Evolutionary conservation across 2,888 invertebrate species (phyloP), one percentile per base, ranked within the genome.

Genomic region (Synergus laeviventris): DNA sequence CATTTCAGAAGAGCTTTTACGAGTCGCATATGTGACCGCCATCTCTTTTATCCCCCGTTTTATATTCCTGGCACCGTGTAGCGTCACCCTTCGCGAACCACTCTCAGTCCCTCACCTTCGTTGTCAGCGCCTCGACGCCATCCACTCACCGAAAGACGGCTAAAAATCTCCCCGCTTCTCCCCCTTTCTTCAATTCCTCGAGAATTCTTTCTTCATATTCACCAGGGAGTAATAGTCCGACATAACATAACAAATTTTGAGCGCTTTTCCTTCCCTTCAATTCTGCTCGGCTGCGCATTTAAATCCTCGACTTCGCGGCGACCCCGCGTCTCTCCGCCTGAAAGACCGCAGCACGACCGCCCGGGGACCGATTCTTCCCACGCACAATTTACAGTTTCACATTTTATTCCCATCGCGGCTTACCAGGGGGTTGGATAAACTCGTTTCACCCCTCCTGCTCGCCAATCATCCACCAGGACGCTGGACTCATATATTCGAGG

Each of bases 331-430:
- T 81, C 82, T 79, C 78, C 74, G 75, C 62, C 78, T 73, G 70
- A 61, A 78, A 76, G 80, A 79, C 75, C 79, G 79, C 76, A 77
- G 77, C 83, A 83, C 82, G 84, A 85, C 84, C 82, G 83, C 81
- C 85, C 85, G 81, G 90, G 90, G 90, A 90, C 85, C 89, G 86
- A 90, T 90, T 90, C 87, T 89, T 89, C 89, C 90, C 90, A 89
- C 90, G 90, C 89, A 90, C 90, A 90, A 90, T 90, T 90, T 90
- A 90, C 89, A 90, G 89, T 90, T 90, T 90, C 89, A 88, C 89
- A 88, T 90, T 90, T 89, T 90, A 89, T 90, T 89, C 90, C 88
- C 89, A 87, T 89, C 88, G 89, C 88, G 87, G 81, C 82, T 84
- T 83, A 82, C 82, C 80, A 77, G 81, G 83, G 81, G 84, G 81